Evolutionary conservation across 2,113 vertebrate species (phyloP).

Genomic region (Cathartes aura): DNA sequence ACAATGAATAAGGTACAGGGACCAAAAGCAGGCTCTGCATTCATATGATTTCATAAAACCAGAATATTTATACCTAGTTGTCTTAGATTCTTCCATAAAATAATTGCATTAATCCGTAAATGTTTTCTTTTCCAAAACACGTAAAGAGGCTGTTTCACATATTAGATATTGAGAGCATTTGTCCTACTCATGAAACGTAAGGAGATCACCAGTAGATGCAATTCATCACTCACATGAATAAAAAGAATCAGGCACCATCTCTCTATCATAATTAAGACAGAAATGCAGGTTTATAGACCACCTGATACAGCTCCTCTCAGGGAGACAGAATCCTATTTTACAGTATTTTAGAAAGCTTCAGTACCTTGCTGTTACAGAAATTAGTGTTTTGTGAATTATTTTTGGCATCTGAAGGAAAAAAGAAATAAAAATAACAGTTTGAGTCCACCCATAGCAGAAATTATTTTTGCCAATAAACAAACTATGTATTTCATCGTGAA

Average conservation of each 20-base stretch:
- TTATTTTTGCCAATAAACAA: neutral
- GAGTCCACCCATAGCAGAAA: neutral
- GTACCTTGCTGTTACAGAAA: neutral
- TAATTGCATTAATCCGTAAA: neutral
- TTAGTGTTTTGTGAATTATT: neutral
- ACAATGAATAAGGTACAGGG: neutral
- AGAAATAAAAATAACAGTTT: too few species aligned
- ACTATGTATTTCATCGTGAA: neutral
- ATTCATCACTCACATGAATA: neutral
- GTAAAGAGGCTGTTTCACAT: neutral
- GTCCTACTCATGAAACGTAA: neutral
- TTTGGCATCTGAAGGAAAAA: neutral
- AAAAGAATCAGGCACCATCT: neutral
- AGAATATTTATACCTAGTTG: neutral
- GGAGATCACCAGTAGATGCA: neutral
- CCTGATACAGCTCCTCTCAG: neutral
- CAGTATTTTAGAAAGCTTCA: neutral
- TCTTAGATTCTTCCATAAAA: neutral
- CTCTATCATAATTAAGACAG: neutral
- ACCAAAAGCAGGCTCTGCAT: neutral
- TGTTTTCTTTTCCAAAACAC: neutral
- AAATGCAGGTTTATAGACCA: neutral
- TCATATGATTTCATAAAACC: neutral
- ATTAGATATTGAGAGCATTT: neutral
- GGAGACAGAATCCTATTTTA: neutral